Evolutionary conservation across 2,888 invertebrate species (phyloP), one percentile per base, ranked within the genome.

Genomic region (Phyto melanocephala): DNA sequence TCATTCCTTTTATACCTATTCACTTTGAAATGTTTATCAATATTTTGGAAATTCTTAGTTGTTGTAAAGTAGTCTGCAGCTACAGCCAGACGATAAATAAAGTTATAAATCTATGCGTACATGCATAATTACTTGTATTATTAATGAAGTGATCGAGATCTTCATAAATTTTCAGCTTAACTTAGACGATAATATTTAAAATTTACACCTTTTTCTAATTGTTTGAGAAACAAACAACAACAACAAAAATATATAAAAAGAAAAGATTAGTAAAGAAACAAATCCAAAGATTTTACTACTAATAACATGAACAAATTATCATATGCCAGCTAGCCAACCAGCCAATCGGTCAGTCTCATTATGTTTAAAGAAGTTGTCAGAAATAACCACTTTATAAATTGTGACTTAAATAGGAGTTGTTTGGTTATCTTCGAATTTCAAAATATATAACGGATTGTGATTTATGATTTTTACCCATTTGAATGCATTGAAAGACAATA

Each of bases 121-220:
- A 28, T 5, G 6, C 28, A 24, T 1, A 37, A 3, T 40, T 1
- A 54, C 13, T 35, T 11, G 24, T 40, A 60, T 58, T 65, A 35
- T 58, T 72, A 79, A 72, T 72, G 52, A 72, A 79, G 50, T 50
- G 65, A 50, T 42, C 72, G 33, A 58, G 65, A 65, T 72, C 56
- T 58, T 72, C 78, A 79, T 72, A 72, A 65, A 79, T 72, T 79
- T 65, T 72, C 58, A 58, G 65, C 65, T 79, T 65, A 47, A 8
- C 5, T 42, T n/a, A 24, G 50, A 22, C 68, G 33, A 62, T 62
- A 70, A 70, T 7, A 62, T 63, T 56, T 71, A 4, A 47, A 56
- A 58, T 67, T 65, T 79, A 65, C 72, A 37, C 60, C 56, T 70
- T 68, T 58, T 71, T 33, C 4, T 28, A 28, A 28, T 28, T 28